A percentile compares a stretch with the other conserved stretches of the same genome.
Evolutionary conservation across 2,888 invertebrate species (phyloP).

Genomic region (Xanthorhoe spadicearia): DNA sequence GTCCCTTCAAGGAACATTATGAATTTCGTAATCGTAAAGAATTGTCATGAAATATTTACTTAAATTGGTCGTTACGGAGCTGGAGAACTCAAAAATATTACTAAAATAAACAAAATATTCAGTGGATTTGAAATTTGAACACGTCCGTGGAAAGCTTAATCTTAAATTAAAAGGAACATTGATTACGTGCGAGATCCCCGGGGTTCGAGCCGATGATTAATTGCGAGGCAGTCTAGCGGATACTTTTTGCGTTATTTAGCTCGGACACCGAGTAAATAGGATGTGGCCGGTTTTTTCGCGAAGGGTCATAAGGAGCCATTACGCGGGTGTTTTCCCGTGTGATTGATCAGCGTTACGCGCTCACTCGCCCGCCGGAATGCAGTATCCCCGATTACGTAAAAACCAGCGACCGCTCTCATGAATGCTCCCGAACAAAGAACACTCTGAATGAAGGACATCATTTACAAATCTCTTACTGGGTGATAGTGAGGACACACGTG

Average conservation of each 20-base stretch:
- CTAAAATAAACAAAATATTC: conserved; percentile 39
- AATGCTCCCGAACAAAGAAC: conserved; percentile 23
- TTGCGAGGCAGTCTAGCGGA: conserved; percentile 58
- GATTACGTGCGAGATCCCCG: conserved; percentile 58
- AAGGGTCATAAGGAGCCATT: conserved; percentile 71
- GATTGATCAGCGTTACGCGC: conserved; percentile 68
- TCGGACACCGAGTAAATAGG: conserved; percentile 66
- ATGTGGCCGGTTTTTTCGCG: conserved; percentile 54
- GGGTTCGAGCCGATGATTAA: conserved; percentile 65
- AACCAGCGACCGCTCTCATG: conserved; percentile 24
- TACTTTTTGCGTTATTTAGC: conserved; percentile 77
- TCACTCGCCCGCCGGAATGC: conserved; percentile 42
- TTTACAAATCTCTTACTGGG: conserved; percentile 5
- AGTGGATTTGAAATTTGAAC: conserved; percentile 40
- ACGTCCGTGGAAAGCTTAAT: conserved; percentile 50
- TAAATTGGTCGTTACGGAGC: conserved; percentile 16
- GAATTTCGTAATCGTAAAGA: conserved; percentile 34
- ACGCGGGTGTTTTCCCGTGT: conserved; percentile 72
- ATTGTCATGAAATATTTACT: conserved; percentile 17
- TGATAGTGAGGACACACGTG: not conserved
- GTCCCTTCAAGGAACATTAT: conserved; percentile 32
- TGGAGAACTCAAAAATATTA: conserved; percentile 20
- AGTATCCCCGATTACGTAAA: conserved; percentile 35
- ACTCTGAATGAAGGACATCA: conserved; percentile 18
- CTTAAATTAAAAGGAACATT: conserved; percentile 62